Evolutionary conservation across 2,797 vertebrate genomes (phyloP), one percentile per base, ranked within the genome.

Genomic region (Oreochromis grahami): DNA sequence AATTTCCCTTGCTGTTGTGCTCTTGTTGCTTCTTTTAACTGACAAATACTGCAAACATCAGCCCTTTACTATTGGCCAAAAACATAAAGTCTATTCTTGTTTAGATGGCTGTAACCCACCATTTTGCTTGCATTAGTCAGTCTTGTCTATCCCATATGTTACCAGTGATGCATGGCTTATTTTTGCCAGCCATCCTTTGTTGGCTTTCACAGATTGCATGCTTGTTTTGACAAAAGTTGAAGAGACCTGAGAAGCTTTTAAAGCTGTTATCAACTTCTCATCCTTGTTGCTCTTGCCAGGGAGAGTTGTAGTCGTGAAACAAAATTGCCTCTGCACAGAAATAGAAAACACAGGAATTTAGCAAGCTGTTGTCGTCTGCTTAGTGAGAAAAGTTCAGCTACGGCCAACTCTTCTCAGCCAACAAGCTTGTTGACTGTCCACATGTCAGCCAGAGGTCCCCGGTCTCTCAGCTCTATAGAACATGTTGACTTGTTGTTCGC

Each of bases 401-500:
- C 7, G 56, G 84, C 79, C 89, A 80, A 41, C 84, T 84, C 87
- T 82, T 79, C 78, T 63, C 79, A 10, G 89, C 88, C 87, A 80
- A 78, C 83, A 24, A 70, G 86, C 90, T 84, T 26, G 83, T 94
- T 89, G 93, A 93, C 83, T 58, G 87, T 89, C 85, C 82, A 11
- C 80, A 32, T 78, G 84, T 84, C 87, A 89, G 84, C 87, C 76
- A 41, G 74, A n/a, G 90, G 90, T 84, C 83, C 55, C 53, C 6
- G 2, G 60, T 26, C 88, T 84, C 85, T 65, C 24, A 2, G 84
- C 86, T 87, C 84, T 48, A 1, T 26, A 15, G 81, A 77, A 84
- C 81, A 32, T 77, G 82, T 70, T 53, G 89, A 86, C 79, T 76
- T 36, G 79, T 80, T 85, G 85, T 85, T 84, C 55, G 5, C 34